phyloP scores from a whole-genome alignment of 2,888 invertebrate genomes.

The Dioctria rufipes region DNA sequence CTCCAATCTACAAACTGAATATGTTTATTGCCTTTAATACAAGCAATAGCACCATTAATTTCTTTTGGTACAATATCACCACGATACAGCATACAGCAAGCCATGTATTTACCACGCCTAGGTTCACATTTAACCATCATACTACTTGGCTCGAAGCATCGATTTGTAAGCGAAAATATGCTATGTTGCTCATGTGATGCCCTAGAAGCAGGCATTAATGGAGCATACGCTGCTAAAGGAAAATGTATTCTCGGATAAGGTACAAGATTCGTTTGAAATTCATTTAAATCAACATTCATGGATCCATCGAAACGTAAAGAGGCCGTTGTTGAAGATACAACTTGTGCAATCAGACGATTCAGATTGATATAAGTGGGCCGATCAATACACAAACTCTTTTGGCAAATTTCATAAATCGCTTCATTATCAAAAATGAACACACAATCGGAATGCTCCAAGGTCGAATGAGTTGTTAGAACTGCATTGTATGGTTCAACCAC shows the following conservation, averaged over 20 bases:
- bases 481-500: slow-evolving; percentile 97
- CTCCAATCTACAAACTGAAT: slow-evolving; percentile 84
- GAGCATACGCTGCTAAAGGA: slow-evolving; percentile 67
- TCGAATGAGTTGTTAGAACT: slow-evolving; percentile 91
- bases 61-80: slow-evolving; percentile 84
- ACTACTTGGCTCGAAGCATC: slow-evolving; percentile 90
- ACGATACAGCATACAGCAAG: slow-evolving; percentile 82
- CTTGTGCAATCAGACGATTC: slow-evolving; percentile 87
- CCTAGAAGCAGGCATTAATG: neutral
- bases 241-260: slow-evolving; percentile 62
- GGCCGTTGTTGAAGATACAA: slow-evolving; percentile 90
- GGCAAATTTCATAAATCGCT: slow-evolving; percentile 93
- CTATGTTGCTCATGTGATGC: slow-evolving; percentile 61
- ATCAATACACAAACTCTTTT: slow-evolving; percentile 86
- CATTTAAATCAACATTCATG: slow-evolving; percentile 89
- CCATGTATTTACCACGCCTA: slow-evolving; percentile 75
- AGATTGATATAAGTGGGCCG: slow-evolving; percentile 88
- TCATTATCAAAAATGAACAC: slow-evolving; percentile 97
- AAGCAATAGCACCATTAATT: slow-evolving; percentile 83
- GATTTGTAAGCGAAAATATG: slow-evolving; percentile 84
- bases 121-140: slow-evolving; percentile 95
- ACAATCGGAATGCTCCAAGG: slow-evolving; percentile 89
- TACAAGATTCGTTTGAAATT: slow-evolving; percentile 82
- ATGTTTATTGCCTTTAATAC: slow-evolving; percentile 76
- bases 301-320: slow-evolving; percentile 91